Evolutionary conservation across 2,797 vertebrate species (phyloP), one percentile per base, ranked within the genome.

Genomic region (Pseudomugil tenellus): DNA sequence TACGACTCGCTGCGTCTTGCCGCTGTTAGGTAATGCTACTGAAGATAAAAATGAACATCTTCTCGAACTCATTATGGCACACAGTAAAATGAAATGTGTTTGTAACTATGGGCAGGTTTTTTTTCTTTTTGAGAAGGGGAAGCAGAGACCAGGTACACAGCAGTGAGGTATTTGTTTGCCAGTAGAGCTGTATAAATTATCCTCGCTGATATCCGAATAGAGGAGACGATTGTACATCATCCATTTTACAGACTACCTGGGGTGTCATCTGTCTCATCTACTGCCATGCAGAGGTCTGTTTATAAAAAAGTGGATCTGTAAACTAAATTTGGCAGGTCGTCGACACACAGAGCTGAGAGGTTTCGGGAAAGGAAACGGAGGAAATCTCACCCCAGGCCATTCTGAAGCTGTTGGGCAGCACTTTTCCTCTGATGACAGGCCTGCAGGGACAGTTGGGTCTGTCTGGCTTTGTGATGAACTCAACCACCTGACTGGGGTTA

Each of bases 381-480:
- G 35, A 62, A 61, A 23, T 64, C 95, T 95, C 93, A 99, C 98
- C 98, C 98, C 98, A 99, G 74, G 89, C 91, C 89, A 99, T 91
- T 90, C 95, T 96, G 91, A 99, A 96, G 92, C 93, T 96, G 81
- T 94, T 95, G 81, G 97, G 96, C 64, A 96, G 95, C 74, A 96
- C 94, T 89, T 96, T 94, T 74, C 97, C 98, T 92, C 93, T 96
- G 85, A 97, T 90, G 56, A 92, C 83, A 25, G 96, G 96, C 86
- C 94, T 96, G 89, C 92, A 89, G 81, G 97, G 97, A 79, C 91
- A 88, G 80, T 95, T 90, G 43, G 98, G 98, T 81, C 93, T 93
- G 87, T 99, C 97, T 58, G 97, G 96, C 77, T 93, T 94, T 1
- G 97, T 99, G 80, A 93, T 87, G 75, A 97, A 96, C 87, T 98